Evolutionary conservation across 2,797 vertebrate species (phyloP).

Genomic region (Coregonus suidteri): DNA sequence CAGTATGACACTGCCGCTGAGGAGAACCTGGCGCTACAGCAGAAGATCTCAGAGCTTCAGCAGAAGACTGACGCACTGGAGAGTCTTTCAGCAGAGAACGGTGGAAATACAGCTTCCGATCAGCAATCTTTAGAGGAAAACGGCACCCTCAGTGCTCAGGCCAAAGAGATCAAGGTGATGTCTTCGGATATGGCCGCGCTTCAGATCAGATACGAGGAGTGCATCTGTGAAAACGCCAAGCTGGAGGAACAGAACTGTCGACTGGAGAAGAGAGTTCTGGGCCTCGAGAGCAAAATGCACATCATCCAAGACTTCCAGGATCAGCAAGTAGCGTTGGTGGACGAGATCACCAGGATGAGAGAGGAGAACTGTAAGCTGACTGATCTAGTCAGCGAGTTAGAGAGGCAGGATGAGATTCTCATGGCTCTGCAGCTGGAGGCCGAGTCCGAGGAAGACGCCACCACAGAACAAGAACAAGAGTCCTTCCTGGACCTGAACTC

Average conservation of each 20-base stretch:
- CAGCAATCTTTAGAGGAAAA: conserved; percentile 69
- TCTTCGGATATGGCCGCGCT: conserved; percentile 45
- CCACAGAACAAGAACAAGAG: conserved; percentile 29
- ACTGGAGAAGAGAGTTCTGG: conserved; percentile 63
- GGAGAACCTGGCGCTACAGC: conserved; percentile 73
- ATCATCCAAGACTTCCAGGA: conserved; percentile 53
- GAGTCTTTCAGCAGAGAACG: conserved; percentile 53
- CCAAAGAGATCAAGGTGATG: conserved; percentile 57
- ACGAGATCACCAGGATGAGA: conserved; percentile 68
- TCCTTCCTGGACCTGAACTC: conserved; percentile 27
- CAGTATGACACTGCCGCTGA: conserved; percentile 45
- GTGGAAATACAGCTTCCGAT: conserved; percentile 50
- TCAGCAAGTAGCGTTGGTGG: conserved; percentile 34
- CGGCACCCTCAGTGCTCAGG: conserved; percentile 60
- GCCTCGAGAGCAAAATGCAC: conserved; percentile 55
- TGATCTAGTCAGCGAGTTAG: conserved; percentile 68
- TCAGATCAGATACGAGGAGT: conserved; percentile 56
- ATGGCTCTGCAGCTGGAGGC: conserved; percentile 17
- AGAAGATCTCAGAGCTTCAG: conserved; percentile 74
- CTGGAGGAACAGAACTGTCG: conserved; percentile 57
- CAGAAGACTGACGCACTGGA: conserved; percentile 69
- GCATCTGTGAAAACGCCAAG: conserved; percentile 63
- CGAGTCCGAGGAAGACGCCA: conserved; percentile 11
- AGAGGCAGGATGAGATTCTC: conserved; percentile 70
- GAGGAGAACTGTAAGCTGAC: conserved; percentile 66